Conservation (phyloP, 2,797 vertebrate genomes). For the Platalea minor region DNA sequence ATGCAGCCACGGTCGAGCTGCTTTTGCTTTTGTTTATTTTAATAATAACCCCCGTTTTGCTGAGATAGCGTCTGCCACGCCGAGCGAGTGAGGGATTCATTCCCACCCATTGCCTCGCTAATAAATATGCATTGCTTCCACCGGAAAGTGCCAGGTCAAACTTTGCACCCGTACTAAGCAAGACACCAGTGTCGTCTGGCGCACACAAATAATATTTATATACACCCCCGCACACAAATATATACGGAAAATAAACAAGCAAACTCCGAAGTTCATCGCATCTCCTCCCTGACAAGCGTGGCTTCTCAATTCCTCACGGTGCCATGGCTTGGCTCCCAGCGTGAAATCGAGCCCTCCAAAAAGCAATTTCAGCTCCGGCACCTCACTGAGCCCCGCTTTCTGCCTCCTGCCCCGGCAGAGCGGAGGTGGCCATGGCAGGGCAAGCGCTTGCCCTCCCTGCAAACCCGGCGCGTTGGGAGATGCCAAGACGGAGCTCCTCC, state of each 20-base stretch:
- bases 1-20: background rate
- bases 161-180: conserved; percentile 27
- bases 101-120: background rate
- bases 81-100: background rate
- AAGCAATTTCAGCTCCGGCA: conserved; percentile 44
- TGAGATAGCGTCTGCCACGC: conserved; percentile 11
- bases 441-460: background rate
- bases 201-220: conserved; percentile 36
- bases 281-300: conserved; percentile 71
- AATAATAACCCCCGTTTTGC: conserved; percentile 16
- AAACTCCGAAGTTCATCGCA: conserved; percentile 42
- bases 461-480: rapidly evolving
- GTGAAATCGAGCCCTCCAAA: conserved; percentile 67
- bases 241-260: background rate
- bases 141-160: conserved; percentile 52
- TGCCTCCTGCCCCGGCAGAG: rapidly evolving
- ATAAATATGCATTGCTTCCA: conserved; percentile 66
- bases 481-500: rapidly evolving
- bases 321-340: background rate
- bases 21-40: conserved; percentile 37
- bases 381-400: background rate
- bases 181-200: background rate
- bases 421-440: background rate
- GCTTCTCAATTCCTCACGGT: conserved; percentile 53
- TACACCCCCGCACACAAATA: background rate